Evolutionary conservation across 1,140 invertebrate genomes (phyloP).

Genomic region (Tenebrio molitor): DNA sequence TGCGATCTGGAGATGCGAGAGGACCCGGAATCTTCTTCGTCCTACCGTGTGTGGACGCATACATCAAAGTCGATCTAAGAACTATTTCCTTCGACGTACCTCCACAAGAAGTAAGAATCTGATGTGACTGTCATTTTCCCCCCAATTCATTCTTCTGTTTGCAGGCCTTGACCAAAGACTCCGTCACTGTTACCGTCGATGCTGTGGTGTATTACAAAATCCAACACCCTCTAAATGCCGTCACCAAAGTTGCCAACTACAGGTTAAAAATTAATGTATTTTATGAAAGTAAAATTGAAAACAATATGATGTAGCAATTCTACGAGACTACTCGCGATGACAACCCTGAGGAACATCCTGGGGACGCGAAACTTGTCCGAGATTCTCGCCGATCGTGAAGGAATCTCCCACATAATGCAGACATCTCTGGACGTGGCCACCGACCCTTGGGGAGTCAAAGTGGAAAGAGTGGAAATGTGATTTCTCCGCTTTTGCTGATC

Average conservation of each 20-base stretch:
- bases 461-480: conserved; percentile 95
- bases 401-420: conserved; percentile 92
- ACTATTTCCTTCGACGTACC: conserved; percentile 88
- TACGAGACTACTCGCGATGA: conserved; percentile 87
- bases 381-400: conserved; percentile 91
- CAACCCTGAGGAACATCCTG: conserved; percentile 90
- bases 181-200: conserved; percentile 93
- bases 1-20: conserved; percentile 77
- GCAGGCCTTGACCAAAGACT: conserved; percentile 90
- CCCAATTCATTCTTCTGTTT: conserved; percentile 42
- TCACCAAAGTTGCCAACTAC: conserved; percentile 74
- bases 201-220: conserved; percentile 94
- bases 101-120: conserved; percentile 88
- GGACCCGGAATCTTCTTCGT: conserved; percentile 92
- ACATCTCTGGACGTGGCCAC: conserved; percentile 88
- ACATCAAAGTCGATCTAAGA: conserved; percentile 88
- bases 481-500: too few relatives aligned
- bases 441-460: conserved; percentile 97
- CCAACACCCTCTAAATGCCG: conserved; percentile 86
- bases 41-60: conserved; percentile 91
- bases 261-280: too few relatives aligned
- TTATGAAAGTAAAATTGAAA: neutral
- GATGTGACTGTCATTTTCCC: conserved; percentile 38
- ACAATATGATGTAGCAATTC: conserved; percentile 76
- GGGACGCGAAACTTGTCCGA: conserved; percentile 93